Percentiles rank a stretch among this genome's conserved stretches.
These are phyloP conservation scores for Galbula dea DNA, from an alignment of 2,113 vertebrate genomes.

Conservation along the genomic window DNA sequence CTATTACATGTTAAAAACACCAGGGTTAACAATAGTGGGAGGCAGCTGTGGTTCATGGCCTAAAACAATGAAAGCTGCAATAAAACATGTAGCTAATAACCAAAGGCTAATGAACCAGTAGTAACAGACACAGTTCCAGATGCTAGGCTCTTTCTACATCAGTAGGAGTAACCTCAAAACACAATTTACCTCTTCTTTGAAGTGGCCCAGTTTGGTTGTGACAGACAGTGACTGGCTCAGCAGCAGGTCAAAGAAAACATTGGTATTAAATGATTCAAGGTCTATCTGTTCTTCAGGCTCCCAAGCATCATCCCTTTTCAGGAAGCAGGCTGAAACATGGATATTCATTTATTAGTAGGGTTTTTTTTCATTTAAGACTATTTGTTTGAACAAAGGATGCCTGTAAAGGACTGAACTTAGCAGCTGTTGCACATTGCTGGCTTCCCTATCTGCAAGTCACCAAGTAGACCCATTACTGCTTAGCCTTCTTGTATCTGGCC, in stretches of 20 bases:
- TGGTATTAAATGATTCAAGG: slow-evolving; percentile 84
- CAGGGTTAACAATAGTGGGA: not conserved
- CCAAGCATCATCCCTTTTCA: slow-evolving; percentile 67
- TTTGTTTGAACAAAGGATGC: not conserved
- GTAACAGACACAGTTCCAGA: fast-evolving
- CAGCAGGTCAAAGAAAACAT: slow-evolving; percentile 82
- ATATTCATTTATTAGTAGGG: not conserved
- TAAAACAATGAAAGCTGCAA: not conserved
- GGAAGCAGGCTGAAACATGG: not conserved
- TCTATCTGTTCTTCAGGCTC: slow-evolving; percentile 83
- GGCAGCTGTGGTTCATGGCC: fast-evolving
- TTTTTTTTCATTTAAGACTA: not conserved
- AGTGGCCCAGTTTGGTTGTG: slow-evolving; percentile 77
- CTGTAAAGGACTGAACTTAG: fast-evolving
- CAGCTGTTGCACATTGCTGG: not conserved
- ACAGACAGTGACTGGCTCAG: slow-evolving; percentile 83
- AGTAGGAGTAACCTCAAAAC: not conserved
- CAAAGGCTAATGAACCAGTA: not conserved
- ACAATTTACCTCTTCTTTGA: slow-evolving; percentile 80
- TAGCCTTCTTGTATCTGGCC: not conserved
- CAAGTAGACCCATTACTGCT: not conserved
- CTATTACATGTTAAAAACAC: not conserved
- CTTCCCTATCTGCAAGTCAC: not conserved
- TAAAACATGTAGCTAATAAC: not conserved
- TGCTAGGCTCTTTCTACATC: not conserved